Percentiles rank a stretch among this genome's conserved stretches.
phyloP scores from a whole-genome alignment of 2,797 vertebrate species.

The Manis crassicaudata region DNA sequence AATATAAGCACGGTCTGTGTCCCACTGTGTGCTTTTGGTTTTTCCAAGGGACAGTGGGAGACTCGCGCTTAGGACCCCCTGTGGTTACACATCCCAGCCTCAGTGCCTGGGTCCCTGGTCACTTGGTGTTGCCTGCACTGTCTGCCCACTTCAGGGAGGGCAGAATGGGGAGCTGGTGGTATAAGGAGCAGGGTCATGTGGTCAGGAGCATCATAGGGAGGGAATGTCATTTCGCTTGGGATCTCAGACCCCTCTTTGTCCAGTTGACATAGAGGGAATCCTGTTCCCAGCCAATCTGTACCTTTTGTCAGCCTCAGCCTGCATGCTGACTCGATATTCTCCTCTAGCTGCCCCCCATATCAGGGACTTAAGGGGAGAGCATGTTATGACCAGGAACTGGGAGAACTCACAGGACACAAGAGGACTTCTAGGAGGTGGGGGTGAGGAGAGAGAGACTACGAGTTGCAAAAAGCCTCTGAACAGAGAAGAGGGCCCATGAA shows the following conservation, averaged over 20 bases:
- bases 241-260: not conserved
- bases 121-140: not conserved
- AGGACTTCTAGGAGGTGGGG: not conserved
- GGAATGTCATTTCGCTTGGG: not conserved
- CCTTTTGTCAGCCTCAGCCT: not conserved
- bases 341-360: not conserved
- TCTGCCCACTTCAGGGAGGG: not conserved
- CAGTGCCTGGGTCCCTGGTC: not conserved
- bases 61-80: too few species aligned
- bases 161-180: not conserved
- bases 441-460: not conserved
- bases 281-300: not conserved
- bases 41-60: not conserved
- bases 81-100: not conserved
- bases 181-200: not conserved
- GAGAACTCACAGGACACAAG: not conserved
- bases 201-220: not conserved
- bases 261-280: not conserved
- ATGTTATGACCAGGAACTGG: not conserved
- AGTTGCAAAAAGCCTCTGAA: not conserved
- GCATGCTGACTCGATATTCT: not conserved
- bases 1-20: not conserved
- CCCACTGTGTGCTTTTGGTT: not conserved
- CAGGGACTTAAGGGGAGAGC: not conserved
- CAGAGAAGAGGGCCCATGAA: constrained; percentile 13